These are phyloP conservation scores for Rhea americana DNA, from an alignment of 2,113 vertebrate genomes.

Conservation along the genomic window DNA sequence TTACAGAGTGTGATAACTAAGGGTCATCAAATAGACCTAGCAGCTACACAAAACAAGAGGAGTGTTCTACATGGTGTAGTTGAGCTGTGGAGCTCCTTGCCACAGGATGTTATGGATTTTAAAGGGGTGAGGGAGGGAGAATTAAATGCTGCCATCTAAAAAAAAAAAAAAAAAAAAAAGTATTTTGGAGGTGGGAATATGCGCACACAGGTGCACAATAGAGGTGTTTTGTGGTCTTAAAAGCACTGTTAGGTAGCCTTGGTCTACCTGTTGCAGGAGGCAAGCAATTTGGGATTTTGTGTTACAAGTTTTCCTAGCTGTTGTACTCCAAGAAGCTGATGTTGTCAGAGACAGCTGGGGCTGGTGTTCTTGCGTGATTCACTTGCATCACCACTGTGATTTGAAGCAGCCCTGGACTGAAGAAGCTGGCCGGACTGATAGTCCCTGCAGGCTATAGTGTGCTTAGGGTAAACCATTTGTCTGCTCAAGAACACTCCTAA, in stretches of 20 bases:
- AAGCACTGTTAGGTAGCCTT: background rate
- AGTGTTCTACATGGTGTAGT: accelerated
- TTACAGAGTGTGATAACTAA: background rate
- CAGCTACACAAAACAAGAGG: background rate
- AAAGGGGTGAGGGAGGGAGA: background rate
- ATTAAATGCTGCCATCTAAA: background rate
- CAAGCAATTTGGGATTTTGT: accelerated
- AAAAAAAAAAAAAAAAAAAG: background rate
- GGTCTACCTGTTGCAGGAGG: background rate
- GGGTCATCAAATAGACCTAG: background rate
- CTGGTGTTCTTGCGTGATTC: too few relatives aligned
- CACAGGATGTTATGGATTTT: background rate
- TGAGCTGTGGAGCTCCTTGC: background rate
- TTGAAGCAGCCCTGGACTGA: background rate
- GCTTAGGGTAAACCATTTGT: background rate
- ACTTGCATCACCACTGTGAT: accelerated
- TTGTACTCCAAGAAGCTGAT: background rate
- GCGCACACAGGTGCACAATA: too few relatives aligned
- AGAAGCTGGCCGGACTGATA: background rate
- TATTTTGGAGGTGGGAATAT: background rate
- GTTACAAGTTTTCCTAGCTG: background rate
- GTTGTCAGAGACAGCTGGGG: background rate
- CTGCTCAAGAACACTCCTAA: background rate
- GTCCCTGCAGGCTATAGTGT: accelerated
- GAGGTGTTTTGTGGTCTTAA: background rate